phyloP scores from a whole-genome alignment of 1,140 invertebrate genomes.

The Drosophila erecta region DNA sequence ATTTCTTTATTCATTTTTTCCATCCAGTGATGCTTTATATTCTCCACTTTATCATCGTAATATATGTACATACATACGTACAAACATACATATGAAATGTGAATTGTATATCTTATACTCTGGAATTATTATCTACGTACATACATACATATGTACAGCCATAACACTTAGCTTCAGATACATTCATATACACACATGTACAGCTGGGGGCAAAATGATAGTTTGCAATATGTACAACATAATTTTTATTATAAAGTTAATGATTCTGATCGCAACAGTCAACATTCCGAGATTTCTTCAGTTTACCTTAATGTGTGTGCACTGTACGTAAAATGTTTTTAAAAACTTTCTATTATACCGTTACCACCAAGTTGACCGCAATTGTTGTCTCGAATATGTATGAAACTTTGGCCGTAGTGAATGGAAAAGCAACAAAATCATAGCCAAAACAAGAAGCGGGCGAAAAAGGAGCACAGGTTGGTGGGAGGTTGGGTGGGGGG shows the following conservation, averaged over 20 bases:
- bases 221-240: neutral
- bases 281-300: neutral
- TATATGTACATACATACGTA: neutral
- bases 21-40: constrained; percentile 8
- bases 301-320: neutral
- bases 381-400: constrained; percentile 17
- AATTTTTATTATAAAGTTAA: too few species aligned
- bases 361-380: neutral
- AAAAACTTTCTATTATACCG: neutral
- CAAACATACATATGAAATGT: constrained; percentile 13
- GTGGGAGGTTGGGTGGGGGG: neutral
- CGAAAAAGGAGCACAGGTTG: constrained; percentile 10
- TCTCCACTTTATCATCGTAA: constrained; percentile 1
- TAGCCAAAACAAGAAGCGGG: constrained; percentile 43
- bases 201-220: constrained; percentile 2
- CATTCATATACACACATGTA: constrained; percentile 1
- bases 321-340: neutral
- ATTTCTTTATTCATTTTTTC: neutral
- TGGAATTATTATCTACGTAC: constrained; percentile 34
- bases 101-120: constrained; percentile 36
- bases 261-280: too few species aligned
- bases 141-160: constrained; percentile 8
- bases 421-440: constrained; percentile 42
- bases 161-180: constrained; percentile 19
- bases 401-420: constrained; percentile 34